These are phyloP conservation scores for Brachylomia viminalis DNA, from an alignment of 2,888 invertebrate genomes.

Conservation along the genomic window DNA sequence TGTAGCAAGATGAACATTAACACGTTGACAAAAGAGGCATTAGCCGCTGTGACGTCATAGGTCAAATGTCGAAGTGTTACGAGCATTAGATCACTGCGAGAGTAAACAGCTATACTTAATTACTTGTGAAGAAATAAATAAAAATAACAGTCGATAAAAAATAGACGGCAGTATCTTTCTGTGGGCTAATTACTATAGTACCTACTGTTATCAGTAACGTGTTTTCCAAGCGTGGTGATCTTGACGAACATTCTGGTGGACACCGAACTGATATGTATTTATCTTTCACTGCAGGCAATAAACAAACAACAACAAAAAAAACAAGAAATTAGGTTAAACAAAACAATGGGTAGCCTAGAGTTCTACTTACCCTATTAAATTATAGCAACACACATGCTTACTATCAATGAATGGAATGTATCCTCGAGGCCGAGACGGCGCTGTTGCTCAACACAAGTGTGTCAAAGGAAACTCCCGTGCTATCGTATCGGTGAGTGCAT, in stretches of 20 bases:
- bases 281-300: not conserved
- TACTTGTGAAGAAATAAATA: conserved; percentile 1
- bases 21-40: conserved; percentile 32
- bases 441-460: conserved; percentile 60
- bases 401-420: conserved; percentile 47
- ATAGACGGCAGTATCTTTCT: not conserved
- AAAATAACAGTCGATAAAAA: conserved; percentile 4
- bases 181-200: not conserved
- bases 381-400: conserved; percentile 28
- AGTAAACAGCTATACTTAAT: conserved; percentile 38
- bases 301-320: no score
- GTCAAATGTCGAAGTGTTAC: conserved; percentile 28
- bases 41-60: conserved; percentile 28
- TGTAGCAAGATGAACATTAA: conserved; percentile 32
- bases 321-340: not conserved
- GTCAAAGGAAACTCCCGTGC: conserved; percentile 73
- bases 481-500: conserved; percentile 63
- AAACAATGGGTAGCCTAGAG: not conserved
- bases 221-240: not conserved
- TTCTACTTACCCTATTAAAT: conserved; percentile 8
- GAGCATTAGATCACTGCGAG: conserved; percentile 40
- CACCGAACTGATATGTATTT: not conserved
- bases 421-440: conserved; percentile 44
- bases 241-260: not conserved
- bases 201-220: not conserved